phyloP scores from a whole-genome alignment of 2,113 vertebrate species.

The Junco hyemalis region DNA sequence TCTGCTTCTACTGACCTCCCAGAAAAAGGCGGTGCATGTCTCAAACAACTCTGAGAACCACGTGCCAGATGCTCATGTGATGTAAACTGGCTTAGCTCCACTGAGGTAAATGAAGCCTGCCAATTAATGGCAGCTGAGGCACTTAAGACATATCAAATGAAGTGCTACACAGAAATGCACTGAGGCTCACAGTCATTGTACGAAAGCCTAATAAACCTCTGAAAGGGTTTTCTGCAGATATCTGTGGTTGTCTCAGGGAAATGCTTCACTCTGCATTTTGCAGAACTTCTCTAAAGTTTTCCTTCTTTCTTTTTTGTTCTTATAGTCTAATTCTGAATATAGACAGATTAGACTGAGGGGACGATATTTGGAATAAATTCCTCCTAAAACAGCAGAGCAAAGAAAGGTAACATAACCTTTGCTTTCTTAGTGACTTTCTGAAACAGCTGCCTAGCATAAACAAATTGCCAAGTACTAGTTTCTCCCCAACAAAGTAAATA shows the following conservation, averaged over 20 bases:
- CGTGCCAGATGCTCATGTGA: background rate
- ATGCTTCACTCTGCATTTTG: background rate
- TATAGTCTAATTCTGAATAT: background rate
- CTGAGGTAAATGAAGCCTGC: conserved; percentile 4
- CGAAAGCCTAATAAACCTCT: background rate
- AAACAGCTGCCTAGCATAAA: background rate
- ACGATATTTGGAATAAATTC: background rate
- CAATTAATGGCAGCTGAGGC: background rate
- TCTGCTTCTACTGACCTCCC: background rate
- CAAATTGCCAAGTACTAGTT: background rate
- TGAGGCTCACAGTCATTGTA: background rate
- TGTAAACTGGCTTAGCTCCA: background rate
- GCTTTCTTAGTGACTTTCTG: background rate
- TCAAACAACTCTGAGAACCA: background rate
- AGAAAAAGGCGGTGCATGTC: background rate
- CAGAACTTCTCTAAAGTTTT: background rate
- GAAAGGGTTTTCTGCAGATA: background rate
- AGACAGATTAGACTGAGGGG: background rate
- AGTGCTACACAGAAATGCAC: background rate
- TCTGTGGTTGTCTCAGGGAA: background rate
- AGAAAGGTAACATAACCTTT: conserved; percentile 5
- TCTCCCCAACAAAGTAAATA: conserved; percentile 13
- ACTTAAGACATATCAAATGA: background rate
- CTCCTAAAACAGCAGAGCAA: background rate
- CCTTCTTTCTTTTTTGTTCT: background rate